A percentile compares a stretch with the other conserved stretches of the same genome.
These are phyloP conservation scores for Pristionchus entomophagus DNA, from an alignment of 2,888 invertebrate genomes.

Conservation along the genomic window DNA sequence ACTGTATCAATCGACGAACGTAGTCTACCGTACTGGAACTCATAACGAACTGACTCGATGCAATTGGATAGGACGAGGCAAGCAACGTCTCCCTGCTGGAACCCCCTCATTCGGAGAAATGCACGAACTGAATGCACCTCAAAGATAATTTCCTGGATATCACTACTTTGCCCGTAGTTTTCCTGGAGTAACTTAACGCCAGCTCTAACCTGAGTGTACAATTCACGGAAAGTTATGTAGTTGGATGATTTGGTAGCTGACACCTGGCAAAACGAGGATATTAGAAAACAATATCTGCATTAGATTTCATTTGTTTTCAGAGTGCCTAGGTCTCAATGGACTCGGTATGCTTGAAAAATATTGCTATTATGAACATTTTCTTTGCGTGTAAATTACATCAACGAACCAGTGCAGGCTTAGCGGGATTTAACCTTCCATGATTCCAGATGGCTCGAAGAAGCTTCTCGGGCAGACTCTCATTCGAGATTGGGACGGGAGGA, in stretches of 20 bases:
- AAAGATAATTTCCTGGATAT: too few species aligned
- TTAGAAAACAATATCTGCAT: neutral
- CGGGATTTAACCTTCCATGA: conserved; percentile 3
- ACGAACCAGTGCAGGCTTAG: neutral
- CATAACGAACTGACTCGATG: neutral
- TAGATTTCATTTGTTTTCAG: neutral
- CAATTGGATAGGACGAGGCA: too few species aligned
- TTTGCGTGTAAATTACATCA: neutral
- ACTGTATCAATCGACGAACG: too few species aligned
- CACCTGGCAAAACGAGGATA: neutral
- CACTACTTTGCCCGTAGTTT: too few species aligned
- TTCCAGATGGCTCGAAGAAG: neutral
- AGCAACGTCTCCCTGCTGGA: conserved; percentile 26
- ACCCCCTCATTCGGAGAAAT: neutral
- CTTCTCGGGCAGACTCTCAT: conserved; percentile 9
- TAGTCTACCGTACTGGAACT: neutral
- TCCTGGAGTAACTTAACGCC: too few species aligned
- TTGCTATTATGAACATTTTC: neutral
- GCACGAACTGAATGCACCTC: conserved; percentile 17
- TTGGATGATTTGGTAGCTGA: neutral
- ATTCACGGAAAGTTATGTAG: neutral
- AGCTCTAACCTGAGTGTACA: neutral
- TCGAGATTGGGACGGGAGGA: neutral
- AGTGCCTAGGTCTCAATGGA: neutral
- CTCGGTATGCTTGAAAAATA: neutral